Evolutionary conservation across 2,888 invertebrate species (phyloP).

Genomic region (Noctua janthe): DNA sequence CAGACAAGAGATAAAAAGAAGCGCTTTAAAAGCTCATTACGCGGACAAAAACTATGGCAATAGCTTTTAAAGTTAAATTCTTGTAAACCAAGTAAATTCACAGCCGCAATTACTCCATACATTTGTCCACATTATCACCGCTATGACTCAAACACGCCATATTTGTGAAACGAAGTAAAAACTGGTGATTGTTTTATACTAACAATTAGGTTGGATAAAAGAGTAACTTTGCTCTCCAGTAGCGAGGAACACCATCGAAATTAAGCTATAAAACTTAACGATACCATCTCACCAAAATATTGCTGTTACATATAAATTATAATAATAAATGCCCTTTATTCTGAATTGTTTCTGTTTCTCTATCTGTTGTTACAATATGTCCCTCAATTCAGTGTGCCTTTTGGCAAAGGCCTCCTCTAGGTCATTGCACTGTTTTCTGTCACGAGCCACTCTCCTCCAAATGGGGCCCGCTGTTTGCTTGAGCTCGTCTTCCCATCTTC

Average conservation of each 20-base stretch:
- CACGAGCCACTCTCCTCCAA: too few species aligned
- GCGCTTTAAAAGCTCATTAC: conserved; percentile 41
- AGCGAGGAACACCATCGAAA: conserved; percentile 70
- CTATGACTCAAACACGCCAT: conserved; percentile 67
- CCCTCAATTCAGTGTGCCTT: too few species aligned
- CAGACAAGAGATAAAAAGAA: conserved; percentile 24
- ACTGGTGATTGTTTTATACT: conserved; percentile 70
- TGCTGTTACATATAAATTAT: conserved; percentile 70
- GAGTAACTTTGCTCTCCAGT: conserved; percentile 23
- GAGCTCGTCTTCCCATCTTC: too few species aligned
- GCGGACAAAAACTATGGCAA: conserved; percentile 61
- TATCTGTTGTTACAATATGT: too few species aligned
- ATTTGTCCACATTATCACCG: conserved; percentile 50
- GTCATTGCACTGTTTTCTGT: too few species aligned
- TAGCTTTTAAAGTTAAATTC: conserved; percentile 68
- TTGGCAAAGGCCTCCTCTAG: too few species aligned
- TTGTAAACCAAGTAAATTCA: conserved; percentile 70
- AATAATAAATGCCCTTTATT: too few species aligned
- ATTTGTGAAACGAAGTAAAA: conserved; percentile 69
- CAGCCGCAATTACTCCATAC: conserved; percentile 66
- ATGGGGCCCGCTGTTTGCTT: too few species aligned
- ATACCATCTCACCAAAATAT: conserved; percentile 76
- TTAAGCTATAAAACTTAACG: conserved; percentile 85
- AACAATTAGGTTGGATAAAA: conserved; percentile 75
- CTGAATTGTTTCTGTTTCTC: too few species aligned